Percentiles rank a stretch among this genome's conserved stretches.
Evolutionary conservation across 2,888 invertebrate species (phyloP).

Genomic region (Seira sanloemensis): DNA sequence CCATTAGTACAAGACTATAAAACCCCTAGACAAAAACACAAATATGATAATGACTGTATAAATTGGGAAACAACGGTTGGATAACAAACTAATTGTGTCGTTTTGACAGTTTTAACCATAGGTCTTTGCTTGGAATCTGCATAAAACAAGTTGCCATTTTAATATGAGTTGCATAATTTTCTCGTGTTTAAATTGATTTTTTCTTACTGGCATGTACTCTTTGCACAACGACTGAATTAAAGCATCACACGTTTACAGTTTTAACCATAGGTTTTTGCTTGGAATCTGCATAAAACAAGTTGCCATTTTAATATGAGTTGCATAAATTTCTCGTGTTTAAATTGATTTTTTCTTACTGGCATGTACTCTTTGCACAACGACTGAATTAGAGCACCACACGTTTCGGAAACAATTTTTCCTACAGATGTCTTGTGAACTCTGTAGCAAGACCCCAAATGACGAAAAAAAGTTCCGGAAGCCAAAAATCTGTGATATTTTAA

Average conservation of each 20-base stretch:
- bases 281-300: slow-evolving; percentile 20
- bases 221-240: too few species aligned
- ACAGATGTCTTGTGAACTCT: slow-evolving; percentile 16
- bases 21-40: slow-evolving; percentile 29
- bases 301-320: slow-evolving; percentile 5
- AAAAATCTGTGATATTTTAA: slow-evolving; percentile 13
- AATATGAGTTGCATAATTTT: too few species aligned
- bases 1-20: slow-evolving; percentile 69
- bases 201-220: too few species aligned
- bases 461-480: slow-evolving; percentile 7
- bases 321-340: not conserved
- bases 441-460: slow-evolving; percentile 18
- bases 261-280: slow-evolving; percentile 58
- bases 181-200: too few species aligned
- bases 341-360: not conserved
- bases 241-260: too few species aligned
- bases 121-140: slow-evolving; percentile 69
- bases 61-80: not conserved
- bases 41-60: not conserved
- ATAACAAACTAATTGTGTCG: slow-evolving; percentile 70
- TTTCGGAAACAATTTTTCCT: slow-evolving; percentile 18
- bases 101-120: slow-evolving; percentile 65
- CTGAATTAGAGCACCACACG: slow-evolving; percentile 18
- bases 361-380: not conserved
- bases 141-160: slow-evolving; percentile 72